Evolutionary conservation across 2,888 invertebrate species (phyloP).

Genomic region (Nomada hirtipes): DNA sequence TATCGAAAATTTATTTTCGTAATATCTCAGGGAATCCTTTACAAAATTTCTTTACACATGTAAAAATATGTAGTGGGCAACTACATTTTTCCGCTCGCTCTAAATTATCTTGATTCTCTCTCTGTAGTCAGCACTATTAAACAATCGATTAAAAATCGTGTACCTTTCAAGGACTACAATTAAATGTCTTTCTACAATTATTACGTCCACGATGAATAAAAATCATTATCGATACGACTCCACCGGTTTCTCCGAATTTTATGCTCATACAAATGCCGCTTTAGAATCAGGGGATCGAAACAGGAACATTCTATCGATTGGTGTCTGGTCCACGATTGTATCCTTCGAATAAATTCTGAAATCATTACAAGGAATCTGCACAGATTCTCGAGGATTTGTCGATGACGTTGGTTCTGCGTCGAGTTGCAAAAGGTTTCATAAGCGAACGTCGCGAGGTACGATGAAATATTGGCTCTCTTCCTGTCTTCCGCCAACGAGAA

Average conservation of each 20-base stretch:
- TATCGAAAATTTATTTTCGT: too few species aligned
- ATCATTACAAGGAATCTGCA: constrained; percentile 59
- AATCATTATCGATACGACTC: constrained; percentile 5
- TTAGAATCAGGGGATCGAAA: constrained; percentile 42
- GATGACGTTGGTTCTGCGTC: neutral
- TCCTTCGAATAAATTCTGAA: constrained; percentile 49
- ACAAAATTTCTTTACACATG: too few species aligned
- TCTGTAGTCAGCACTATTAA: neutral
- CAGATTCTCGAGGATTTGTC: constrained; percentile 48
- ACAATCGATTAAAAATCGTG: neutral
- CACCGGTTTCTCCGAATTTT: constrained; percentile 5
- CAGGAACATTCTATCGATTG: constrained; percentile 57
- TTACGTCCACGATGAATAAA: neutral
- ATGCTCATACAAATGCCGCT: constrained; percentile 49
- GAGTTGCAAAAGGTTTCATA: constrained; percentile 74
- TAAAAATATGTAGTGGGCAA: too few species aligned
- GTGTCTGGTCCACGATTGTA: constrained; percentile 61
- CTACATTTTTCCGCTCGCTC: too few species aligned
- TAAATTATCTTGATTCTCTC: too few species aligned
- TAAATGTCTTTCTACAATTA: neutral
- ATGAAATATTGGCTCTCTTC: constrained; percentile 75
- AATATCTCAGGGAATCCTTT: too few species aligned
- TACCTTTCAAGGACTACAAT: neutral
- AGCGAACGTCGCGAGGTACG: constrained; percentile 77
- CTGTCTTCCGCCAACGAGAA: constrained; percentile 31